Base-by-base conservation (phyloP, 2,113 vertebrate genomes). In the Glaucomys volans region DNA sequence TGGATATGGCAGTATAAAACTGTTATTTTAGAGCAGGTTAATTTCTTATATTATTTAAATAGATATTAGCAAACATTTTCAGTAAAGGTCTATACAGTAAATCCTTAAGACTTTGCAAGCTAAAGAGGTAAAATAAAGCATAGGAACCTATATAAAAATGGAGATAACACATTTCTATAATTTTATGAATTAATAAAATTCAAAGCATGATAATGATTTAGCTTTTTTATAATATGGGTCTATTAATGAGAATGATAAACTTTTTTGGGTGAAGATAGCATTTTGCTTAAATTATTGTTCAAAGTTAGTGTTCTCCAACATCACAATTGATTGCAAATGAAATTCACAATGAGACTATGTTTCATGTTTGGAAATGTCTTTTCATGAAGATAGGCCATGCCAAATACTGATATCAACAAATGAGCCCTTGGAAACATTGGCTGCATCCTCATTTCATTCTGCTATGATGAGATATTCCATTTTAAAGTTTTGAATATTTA, bases 401-500 rank as follows among this genome's bases (percentile, higher is more conserved):
- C 69, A 67, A 40, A 57, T 50, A 81, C 32, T 35, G 44, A 40
- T 57, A 81, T 17, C 28, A 87, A 57, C 4, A 90, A 79, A 30
- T 66, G 18, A 94, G 17, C 64, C 28, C 24, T 62, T 71, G 28
- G 11, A 82, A 95, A 93, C 4, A 64, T 32, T 81, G 44, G 54
- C 67, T 52, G 12, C 2, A 50, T 22, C 4, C 20, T 67, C 7
- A 44, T 91, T 86, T 67, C 57, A 59, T 59, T 74, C 3, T 37
- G 44, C n/a, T 52, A 24, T 91, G 12, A n/a, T 62, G 28, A 76
- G 52, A 82, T 69, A 87, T 32, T 59, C n/a, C 22, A 42, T 52
- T 82, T 91, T 82, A 81, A 69, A 82, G 26, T n/a, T 67, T 47
- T 16, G 57, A 64, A 50, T 87, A 94, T 81, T 87, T 59, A 87